Percentiles rank a stretch among this genome's conserved stretches.
These are phyloP conservation scores for Falcaria lacertinaria DNA, from an alignment of 2,888 invertebrate species.

Conservation along the genomic window DNA sequence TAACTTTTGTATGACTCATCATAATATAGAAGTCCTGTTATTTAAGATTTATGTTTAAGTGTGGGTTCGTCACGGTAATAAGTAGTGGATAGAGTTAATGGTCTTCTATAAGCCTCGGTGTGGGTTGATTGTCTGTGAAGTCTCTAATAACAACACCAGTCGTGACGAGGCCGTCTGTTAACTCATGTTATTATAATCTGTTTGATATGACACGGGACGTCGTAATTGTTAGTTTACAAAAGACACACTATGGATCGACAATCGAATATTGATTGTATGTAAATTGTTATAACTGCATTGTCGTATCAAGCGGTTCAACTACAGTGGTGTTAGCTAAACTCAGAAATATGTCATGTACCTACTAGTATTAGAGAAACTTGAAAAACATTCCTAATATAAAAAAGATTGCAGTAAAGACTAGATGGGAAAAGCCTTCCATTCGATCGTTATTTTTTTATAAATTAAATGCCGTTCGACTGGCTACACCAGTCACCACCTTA, in stretches of 20 bases:
- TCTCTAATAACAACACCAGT: conserved; percentile 3
- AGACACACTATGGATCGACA: background rate
- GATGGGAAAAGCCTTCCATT: too few species aligned
- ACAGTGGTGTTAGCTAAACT: too few species aligned
- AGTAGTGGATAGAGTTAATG: conserved; percentile 2
- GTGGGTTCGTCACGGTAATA: conserved; percentile 1
- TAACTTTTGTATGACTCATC: too few species aligned
- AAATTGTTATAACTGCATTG: conserved; percentile 4
- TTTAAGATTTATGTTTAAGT: background rate
- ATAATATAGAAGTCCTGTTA: too few species aligned
- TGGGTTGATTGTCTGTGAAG: conserved; percentile 8
- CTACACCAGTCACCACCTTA: too few species aligned
- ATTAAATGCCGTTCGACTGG: too few species aligned
- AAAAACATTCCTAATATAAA: too few species aligned
- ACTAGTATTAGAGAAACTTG: too few species aligned
- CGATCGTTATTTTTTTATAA: too few species aligned
- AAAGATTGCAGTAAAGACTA: too few species aligned
- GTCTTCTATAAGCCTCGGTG: conserved; percentile 6
- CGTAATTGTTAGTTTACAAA: conserved; percentile 7
- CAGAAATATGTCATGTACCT: too few species aligned
- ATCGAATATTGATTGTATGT: conserved; percentile 10
- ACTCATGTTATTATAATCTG: conserved; percentile 17
- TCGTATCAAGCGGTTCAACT: background rate
- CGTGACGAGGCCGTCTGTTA: conserved; percentile 13
- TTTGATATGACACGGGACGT: conserved; percentile 24